Percentiles rank a stretch among this genome's conserved stretches.
These are phyloP conservation scores for Microctonus hyperodae DNA, from an alignment of 2,888 invertebrate species.

Conservation along the genomic window DNA sequence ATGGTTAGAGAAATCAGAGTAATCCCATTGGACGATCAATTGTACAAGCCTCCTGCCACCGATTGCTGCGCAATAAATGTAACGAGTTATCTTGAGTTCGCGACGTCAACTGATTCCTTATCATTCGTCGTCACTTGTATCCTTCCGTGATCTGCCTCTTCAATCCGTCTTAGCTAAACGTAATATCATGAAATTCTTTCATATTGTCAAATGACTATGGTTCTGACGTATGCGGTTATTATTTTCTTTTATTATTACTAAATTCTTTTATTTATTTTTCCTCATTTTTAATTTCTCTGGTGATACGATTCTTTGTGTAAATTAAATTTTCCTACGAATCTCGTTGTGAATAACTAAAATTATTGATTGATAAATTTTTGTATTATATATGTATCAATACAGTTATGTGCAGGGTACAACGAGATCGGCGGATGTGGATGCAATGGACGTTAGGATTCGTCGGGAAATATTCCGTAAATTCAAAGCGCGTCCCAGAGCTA, in stretches of 20 bases:
- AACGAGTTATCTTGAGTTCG: conserved; percentile 29
- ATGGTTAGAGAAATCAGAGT: neutral
- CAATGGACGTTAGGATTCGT: neutral
- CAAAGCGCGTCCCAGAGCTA: conserved; percentile 10
- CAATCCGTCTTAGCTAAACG: neutral
- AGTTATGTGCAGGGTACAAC: no score
- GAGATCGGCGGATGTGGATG: no score
- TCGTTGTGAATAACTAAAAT: no score
- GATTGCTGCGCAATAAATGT: conserved; percentile 29
- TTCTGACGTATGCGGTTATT: no score
- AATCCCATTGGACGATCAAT: conserved; percentile 27
- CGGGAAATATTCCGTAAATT: neutral
- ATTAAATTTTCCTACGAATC: no score
- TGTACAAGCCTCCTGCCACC: conserved; percentile 29
- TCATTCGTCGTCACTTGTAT: conserved; percentile 27
- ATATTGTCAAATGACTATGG: neutral
- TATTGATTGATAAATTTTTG: no score
- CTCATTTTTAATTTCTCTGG: no score
- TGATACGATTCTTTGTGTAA: no score
- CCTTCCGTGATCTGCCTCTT: neutral
- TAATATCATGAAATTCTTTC: conserved; percentile 28
- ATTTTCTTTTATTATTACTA: no score
- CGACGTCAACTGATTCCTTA: conserved; percentile 28
- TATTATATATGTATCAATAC: no score
- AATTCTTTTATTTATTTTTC: no score